Evolutionary conservation across 2,888 invertebrate species (phyloP), one percentile per base, ranked within the genome.

Genomic region (Cryptocephalus moraei): DNA sequence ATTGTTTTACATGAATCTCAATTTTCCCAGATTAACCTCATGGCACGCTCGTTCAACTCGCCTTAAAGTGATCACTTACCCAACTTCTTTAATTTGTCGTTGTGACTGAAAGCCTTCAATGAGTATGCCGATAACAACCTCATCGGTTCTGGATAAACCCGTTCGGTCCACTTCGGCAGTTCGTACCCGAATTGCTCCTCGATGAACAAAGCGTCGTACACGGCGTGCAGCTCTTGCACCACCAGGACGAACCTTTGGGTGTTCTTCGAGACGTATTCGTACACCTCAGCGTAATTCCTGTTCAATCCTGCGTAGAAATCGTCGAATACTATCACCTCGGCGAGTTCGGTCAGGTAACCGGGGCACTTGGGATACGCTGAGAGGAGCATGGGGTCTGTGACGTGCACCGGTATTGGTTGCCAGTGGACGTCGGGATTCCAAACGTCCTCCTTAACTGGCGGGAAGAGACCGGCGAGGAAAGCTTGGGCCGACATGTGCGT

Each of bases 201-300:
- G 31, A 50, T 40, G 8, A 41, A 14, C 2, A 52, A 44, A 11
- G 32, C 8, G 33, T 52, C 52, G 36, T 33, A 48, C 10, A 52
- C 11, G 1, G 2, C 2, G 8, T 2, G 1, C 3, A 39, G 22
- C 9, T 38, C 45, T 9, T 8, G n/a, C n/a, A 49, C 9, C 1
- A 33, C 32, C 1, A 38, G 43, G 2, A 49, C 32, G 14, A 43
- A 42, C 2, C 3, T 8, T 8, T 47, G 47, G 31, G 43, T 43
- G 36, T 50, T 9, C 2, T 34, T n/a, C 2, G 43, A 43, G 22
- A 50, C 9, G n/a, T 52, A 52, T 8, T 46, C 41, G 10, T 36
- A 86, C 2, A 87, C 61, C 14, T 71, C 61, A 48, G 74, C 60
- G 62, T 81, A 81, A 55, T 76, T 69, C 49, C 70, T 8, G 38